Conservation (phyloP, 2,797 vertebrate species). For the Hyperoplus lanceolatus region DNA sequence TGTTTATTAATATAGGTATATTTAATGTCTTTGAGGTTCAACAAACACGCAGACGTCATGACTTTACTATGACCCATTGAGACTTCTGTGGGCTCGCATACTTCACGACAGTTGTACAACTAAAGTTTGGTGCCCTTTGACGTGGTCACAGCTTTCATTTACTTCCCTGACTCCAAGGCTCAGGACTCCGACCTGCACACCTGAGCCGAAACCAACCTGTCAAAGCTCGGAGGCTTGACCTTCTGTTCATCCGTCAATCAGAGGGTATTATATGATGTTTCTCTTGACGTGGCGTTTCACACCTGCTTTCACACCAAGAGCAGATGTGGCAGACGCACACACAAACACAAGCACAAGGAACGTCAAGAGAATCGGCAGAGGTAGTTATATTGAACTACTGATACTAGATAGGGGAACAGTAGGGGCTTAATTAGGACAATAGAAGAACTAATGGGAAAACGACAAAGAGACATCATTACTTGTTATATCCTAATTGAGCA, state of each 20-base stretch:
- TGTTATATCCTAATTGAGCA: slow-evolving; percentile 24
- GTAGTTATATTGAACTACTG: slow-evolving; percentile 43
- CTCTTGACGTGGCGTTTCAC: slow-evolving; percentile 47
- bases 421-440: slow-evolving; percentile 49
- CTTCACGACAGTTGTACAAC: slow-evolving; percentile 38
- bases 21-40: neutral
- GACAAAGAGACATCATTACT: slow-evolving; percentile 41
- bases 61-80: slow-evolving; percentile 9
- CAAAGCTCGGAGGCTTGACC: slow-evolving; percentile 43
- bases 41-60: neutral
- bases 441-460: slow-evolving; percentile 39
- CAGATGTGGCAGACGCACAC: slow-evolving; percentile 64
- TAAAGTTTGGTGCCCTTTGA: slow-evolving; percentile 47
- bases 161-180: slow-evolving; percentile 38
- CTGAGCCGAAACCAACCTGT: slow-evolving; percentile 58
- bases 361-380: slow-evolving; percentile 25
- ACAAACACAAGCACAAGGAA: slow-evolving; percentile 30
- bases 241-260: slow-evolving; percentile 65
- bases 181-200: slow-evolving; percentile 61
- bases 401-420: slow-evolving; percentile 22
- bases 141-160: slow-evolving; percentile 50
- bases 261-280: slow-evolving; percentile 36
- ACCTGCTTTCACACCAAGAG: slow-evolving; percentile 44
- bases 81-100: neutral
- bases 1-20: no score